These are phyloP conservation scores for Heterocephalus glaber DNA, from an alignment of 2,113 vertebrate genomes.

Conservation along the genomic window DNA sequence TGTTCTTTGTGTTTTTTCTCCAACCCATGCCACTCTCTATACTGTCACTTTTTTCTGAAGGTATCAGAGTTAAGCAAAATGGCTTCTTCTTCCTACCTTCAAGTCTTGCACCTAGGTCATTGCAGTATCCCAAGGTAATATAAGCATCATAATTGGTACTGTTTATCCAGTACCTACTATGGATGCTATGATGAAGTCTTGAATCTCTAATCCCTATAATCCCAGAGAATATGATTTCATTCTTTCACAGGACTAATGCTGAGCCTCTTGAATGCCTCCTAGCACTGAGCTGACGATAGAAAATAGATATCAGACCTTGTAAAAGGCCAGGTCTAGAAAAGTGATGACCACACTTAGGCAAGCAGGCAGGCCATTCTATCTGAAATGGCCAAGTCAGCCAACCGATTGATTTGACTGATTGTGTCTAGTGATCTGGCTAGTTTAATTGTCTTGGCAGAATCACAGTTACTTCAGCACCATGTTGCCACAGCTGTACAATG, in stretches of 20 bases:
- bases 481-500: not conserved
- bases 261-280: not conserved
- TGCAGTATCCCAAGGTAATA: not conserved
- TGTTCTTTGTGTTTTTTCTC: not conserved
- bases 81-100: not conserved
- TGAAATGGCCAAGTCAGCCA: not conserved
- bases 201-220: not conserved
- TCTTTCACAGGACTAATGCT: not conserved
- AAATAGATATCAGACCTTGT: slow-evolving; percentile 28
- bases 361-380: not conserved
- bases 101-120: not conserved
- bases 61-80: not conserved
- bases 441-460: not conserved
- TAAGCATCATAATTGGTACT: not conserved
- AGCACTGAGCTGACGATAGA: not conserved
- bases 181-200: not conserved
- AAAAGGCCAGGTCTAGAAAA: slow-evolving; percentile 52
- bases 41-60: not conserved
- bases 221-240: not conserved
- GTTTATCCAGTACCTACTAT: not conserved
- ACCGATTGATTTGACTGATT: not conserved
- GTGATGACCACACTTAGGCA: not conserved
- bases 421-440: not conserved
- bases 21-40: not conserved
- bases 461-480: not conserved